Base-by-base conservation (phyloP, 1,140 invertebrate genomes). In the Nomia melanderi region DNA sequence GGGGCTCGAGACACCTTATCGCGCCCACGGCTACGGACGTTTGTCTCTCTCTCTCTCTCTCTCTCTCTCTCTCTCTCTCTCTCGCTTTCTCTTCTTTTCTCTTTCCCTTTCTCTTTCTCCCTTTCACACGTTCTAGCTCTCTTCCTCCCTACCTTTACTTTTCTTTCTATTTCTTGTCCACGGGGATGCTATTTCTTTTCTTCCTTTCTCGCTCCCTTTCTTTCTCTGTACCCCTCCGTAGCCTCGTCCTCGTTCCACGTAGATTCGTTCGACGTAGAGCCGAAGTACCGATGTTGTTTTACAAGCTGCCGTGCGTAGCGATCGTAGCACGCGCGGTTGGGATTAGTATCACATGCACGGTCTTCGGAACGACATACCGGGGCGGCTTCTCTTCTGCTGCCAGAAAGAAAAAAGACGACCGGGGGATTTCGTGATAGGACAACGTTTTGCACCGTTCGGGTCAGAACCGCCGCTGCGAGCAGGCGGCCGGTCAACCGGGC, bases 1-100 rank as follows among this genome's bases (percentile, higher is more conserved):
- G 90, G 82, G 85, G 90, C 75, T 86, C 84, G 77, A 86, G 83
- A 90, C 91, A 90, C 90, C 89, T 91, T 88, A 87, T 83, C 79
- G 82, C 57, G 84, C 86, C 79, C 78, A 84, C 82, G 81, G 83
- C 85, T 79, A 79, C 73, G 74, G 64, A 65, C 69, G 66, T 67
- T 56, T 39, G 39, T 47, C 25, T 41, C 66, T 77, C 33, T 47
- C 29, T 44, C 63, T 60, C 36, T 39, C 36, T 39, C 5, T 57
- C 31, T 77, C 57, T 71, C 78, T 70, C 73, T 44, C 20, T 7
- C 5, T 47, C 20, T 54, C 73, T 72, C 39, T 39, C 31, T 57
- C 54, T 59, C 62, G 39, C 54, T 33, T n/a, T 53, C 54, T 56
- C 47, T 50, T 5, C 44, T 20, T n/a, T 20, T n/a, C 5, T n/a